A percentile compares a stretch with the other conserved stretches of the same genome.
phyloP scores from a whole-genome alignment of 2,113 vertebrate genomes.

The Sceloporus tristichus region DNA sequence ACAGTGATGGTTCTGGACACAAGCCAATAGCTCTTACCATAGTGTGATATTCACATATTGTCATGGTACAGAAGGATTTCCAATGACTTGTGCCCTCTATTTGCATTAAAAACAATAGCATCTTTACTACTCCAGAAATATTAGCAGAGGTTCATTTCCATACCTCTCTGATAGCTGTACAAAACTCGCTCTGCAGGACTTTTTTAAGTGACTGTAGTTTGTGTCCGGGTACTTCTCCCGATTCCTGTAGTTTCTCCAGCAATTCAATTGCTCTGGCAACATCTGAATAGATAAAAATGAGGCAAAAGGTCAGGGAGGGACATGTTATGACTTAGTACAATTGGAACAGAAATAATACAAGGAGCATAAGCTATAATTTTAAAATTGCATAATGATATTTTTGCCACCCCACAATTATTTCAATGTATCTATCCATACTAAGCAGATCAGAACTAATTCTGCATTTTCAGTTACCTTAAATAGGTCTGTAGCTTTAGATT shows the following conservation, averaged over 20 bases:
- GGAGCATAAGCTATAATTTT: constrained; percentile 18
- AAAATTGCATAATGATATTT: constrained; percentile 55
- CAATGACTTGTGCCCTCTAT: neutral
- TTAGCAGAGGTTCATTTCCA: constrained; percentile 68
- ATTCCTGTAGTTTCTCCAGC: constrained; percentile 97
- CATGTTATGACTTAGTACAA: neutral
- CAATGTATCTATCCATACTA: neutral
- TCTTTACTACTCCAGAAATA: neutral
- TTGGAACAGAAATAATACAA: neutral
- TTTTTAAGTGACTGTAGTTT: constrained; percentile 98
- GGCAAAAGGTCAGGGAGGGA: constrained; percentile 49
- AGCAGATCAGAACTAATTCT: constrained; percentile 4
- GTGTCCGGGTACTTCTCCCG: constrained; percentile 94
- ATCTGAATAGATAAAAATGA: constrained; percentile 80
- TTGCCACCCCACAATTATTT: constrained; percentile 24
- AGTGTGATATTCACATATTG: constrained; percentile 7
- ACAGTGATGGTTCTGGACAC: neutral
- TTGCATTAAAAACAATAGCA: constrained; percentile 37
- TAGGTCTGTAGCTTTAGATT: neutral
- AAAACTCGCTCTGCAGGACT: constrained; percentile 99
- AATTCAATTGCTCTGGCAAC: constrained; percentile 96
- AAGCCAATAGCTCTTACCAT: neutral
- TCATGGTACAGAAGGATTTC: neutral
- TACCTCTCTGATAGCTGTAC: constrained; percentile 99
- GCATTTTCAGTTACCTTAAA: constrained; percentile 3